phyloP scores from a whole-genome alignment of 92 coral and sea anemone species.

The Parazoanthus swiftii region DNA sequence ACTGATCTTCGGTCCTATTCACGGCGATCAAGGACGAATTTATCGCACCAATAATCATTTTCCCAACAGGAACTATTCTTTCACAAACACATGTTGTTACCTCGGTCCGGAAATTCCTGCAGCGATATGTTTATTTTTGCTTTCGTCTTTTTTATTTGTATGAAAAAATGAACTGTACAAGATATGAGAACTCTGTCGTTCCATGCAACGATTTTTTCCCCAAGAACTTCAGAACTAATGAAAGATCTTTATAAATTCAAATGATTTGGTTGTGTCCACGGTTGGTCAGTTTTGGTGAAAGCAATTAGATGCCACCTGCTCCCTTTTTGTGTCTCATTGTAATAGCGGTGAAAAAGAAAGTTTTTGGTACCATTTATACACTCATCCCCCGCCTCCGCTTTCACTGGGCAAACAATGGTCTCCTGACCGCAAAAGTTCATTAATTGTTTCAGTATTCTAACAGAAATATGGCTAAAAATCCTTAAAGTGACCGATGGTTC shows the following conservation, averaged over 20 bases:
- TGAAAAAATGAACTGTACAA: not conserved
- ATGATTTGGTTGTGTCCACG: not conserved
- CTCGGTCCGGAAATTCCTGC: conserved; percentile 24
- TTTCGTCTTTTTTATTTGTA: not conserved
- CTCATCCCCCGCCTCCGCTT: conserved; percentile 24
- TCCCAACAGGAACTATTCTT: not conserved
- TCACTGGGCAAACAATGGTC: not conserved
- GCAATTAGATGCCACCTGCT: conserved; percentile 37
- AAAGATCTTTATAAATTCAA: not conserved
- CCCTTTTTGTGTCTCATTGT: not conserved
- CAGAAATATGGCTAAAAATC: not conserved
- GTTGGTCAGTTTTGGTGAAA: not conserved
- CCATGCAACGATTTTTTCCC: not conserved
- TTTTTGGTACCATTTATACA: not conserved
- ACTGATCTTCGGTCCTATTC: not conserved
- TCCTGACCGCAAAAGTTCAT: not conserved
- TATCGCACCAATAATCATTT: conserved; percentile 1
- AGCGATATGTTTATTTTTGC: not conserved
- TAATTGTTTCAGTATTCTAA: not conserved
- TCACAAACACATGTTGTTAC: not conserved
- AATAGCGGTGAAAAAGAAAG: not conserved
- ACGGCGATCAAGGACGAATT: conserved; percentile 5
- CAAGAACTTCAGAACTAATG: not conserved
- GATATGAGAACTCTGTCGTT: not conserved
- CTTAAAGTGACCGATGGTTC: not conserved